Evolutionary conservation across 2,888 invertebrate genomes (phyloP), one percentile per base, ranked within the genome.

Genomic region (Perizoma affinitatum): DNA sequence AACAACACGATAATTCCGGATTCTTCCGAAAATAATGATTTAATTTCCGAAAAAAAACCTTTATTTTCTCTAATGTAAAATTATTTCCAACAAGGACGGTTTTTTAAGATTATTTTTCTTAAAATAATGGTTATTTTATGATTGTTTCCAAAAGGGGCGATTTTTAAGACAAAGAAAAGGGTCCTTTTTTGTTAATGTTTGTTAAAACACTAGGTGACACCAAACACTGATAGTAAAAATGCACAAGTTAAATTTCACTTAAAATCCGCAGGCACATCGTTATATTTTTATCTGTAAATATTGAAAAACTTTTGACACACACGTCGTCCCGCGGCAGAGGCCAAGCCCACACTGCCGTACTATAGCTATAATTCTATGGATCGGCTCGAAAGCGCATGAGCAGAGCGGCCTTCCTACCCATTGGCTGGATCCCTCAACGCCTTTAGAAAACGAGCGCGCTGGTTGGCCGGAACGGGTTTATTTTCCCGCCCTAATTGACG

Each of bases 281-380:
- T 82, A 83, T 87, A 76, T 81, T 81, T 74, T 75, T 74, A 70
- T 65, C 63, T 78, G 78, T 79, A 83, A 80, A 80, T 82, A 76
- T 68, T 35, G 9, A 73, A 70, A 73, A 69, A 71, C 62, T 58
- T 69, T 65, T 65, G 71, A 65, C 80, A 82, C 79, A 58, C 74
- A 76, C 88, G 87, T 84, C 80, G 71, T 79, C 60, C 64, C 85
- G 70, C 87, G 84, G 79, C 85, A 84, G 74, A 82, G 88, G 87
- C 84, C 87, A 83, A 86, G 86, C 90, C 89, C 84, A 88, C 79
- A 92, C 92, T 92, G 89, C 88, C 90, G 91, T 88, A 84, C 80
- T 82, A 87, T 85, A 88, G 82, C 83, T 88, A 88, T 88, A 88
- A 87, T 84, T 88, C 84, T 87, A 88, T 88, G 86, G 91, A 90